Percentiles rank a stretch among this genome's conserved stretches.
Conservation (phyloP, 2,797 vertebrate species). For the Tokudaia muenninki region DNA sequence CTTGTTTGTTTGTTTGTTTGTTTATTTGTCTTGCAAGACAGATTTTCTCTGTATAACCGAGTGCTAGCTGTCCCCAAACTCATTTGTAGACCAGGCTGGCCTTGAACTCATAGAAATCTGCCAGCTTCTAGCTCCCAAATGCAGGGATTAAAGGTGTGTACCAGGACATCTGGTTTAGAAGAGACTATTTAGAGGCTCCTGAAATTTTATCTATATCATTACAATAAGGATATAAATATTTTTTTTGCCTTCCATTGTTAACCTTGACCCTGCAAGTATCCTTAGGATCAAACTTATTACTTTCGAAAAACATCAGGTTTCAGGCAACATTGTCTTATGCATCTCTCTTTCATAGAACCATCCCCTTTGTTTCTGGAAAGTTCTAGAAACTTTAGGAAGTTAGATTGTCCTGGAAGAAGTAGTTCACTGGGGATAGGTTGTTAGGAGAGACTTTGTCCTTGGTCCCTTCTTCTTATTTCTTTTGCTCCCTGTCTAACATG, state of each 20-base stretch:
- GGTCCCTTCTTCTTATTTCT: not conserved
- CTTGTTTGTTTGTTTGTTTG: too few species aligned
- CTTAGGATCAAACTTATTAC: not conserved
- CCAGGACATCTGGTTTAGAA: not conserved
- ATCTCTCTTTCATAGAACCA: not conserved
- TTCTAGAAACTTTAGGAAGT: not conserved
- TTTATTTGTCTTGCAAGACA: not conserved
- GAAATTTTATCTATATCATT: not conserved
- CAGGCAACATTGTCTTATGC: not conserved
- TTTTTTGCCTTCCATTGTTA: not conserved
- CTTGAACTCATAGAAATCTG: not conserved
- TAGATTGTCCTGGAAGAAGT: not conserved
- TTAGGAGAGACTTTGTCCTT: not conserved
- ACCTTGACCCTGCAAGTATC: not conserved
- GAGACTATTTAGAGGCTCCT: not conserved
- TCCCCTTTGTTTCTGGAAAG: not conserved
- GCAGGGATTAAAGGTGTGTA: not conserved
- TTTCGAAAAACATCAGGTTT: not conserved
- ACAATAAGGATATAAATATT: not conserved
- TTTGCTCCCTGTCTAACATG: not conserved
- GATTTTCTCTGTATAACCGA: not conserved
- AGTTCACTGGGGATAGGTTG: not conserved
- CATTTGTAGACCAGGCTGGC: not conserved
- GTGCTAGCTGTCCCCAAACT: not conserved
- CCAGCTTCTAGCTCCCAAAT: not conserved